phyloP scores from a whole-genome alignment of 2,888 invertebrate genomes.

The Dasysyrphus albostriatus region DNA sequence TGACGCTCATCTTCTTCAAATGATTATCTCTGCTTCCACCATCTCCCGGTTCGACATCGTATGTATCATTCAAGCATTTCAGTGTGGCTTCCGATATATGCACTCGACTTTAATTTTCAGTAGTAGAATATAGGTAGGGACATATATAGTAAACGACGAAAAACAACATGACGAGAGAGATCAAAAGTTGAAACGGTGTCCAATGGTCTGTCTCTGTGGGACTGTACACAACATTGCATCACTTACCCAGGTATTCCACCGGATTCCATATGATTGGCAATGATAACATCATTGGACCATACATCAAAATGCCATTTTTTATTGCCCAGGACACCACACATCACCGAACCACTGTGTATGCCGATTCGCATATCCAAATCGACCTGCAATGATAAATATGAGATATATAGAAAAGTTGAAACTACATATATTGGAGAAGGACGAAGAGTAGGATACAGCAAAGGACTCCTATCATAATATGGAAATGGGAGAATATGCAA shows the following conservation, averaged over 20 bases:
- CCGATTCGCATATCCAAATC: slow-evolving; percentile 99
- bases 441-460: background rate
- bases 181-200: slow-evolving; percentile 79
- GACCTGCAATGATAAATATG: slow-evolving; percentile 86
- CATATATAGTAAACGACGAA: background rate
- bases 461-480: background rate
- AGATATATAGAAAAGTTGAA: slow-evolving; percentile 5
- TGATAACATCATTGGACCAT: slow-evolving; percentile 97
- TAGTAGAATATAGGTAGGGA: background rate
- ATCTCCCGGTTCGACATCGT: slow-evolving; percentile 96
- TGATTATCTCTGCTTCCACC: slow-evolving; percentile 93
- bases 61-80: slow-evolving; percentile 93
- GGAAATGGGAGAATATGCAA: slow-evolving; percentile 52
- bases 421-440: background rate
- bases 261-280: slow-evolving; percentile 98
- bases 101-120: slow-evolving; percentile 88
- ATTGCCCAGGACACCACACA: slow-evolving; percentile 97
- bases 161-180: background rate
- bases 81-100: slow-evolving; percentile 97
- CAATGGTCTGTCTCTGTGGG: slow-evolving; percentile 19
- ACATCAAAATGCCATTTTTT: slow-evolving; percentile 97
- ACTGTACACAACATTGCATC: slow-evolving; percentile 10
- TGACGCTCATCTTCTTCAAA: slow-evolving; percentile 92
- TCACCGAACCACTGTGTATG: slow-evolving; percentile 97
- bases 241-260: slow-evolving; percentile 97